A percentile compares a stretch with the other conserved stretches of the same genome.
phyloP scores from a whole-genome alignment of 2,888 invertebrate species.

The Aproaerema taeniolella region DNA sequence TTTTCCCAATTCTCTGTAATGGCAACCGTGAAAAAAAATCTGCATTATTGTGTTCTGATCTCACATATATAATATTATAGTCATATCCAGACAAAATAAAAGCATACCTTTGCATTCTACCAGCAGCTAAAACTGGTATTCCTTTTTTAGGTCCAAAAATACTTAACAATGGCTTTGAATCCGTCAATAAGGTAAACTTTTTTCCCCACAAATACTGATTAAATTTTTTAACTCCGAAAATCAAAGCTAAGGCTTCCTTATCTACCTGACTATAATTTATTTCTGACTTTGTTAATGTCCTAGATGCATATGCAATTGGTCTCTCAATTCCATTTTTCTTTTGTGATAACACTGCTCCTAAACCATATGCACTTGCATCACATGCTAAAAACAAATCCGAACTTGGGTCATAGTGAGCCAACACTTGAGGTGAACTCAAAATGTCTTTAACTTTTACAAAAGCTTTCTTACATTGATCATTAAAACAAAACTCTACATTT shows the following conservation, averaged over 20 bases:
- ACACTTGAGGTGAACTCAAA: not conserved
- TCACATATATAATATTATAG: conserved; percentile 11
- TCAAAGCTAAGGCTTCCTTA: conserved; percentile 8
- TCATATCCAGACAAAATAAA: conserved; percentile 10
- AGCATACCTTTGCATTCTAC: conserved; percentile 13
- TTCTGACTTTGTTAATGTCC: conserved; percentile 8
- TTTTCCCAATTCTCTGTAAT: too few species aligned
- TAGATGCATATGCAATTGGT: conserved; percentile 11
- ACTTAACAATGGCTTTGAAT: conserved; percentile 5
- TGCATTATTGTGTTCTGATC: conserved; percentile 6
- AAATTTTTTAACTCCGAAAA: conserved; percentile 11
- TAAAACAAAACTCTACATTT: not conserved
- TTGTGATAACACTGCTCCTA: not conserved
- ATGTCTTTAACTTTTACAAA: not conserved
- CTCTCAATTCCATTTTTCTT: not conserved
- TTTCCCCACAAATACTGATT: conserved; percentile 15
- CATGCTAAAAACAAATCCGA: not conserved
- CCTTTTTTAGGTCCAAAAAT: conserved; percentile 11
- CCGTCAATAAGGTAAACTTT: too few species aligned
- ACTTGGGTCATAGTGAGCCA: conserved; percentile 1
- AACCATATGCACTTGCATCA: not conserved
- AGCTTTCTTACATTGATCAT: not conserved
- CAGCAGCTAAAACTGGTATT: too few species aligned
- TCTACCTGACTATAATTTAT: not conserved
- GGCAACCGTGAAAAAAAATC: not conserved